These are phyloP conservation scores for Myotis planiceps DNA, from an alignment of 2,797 vertebrate genomes.

Conservation along the genomic window DNA sequence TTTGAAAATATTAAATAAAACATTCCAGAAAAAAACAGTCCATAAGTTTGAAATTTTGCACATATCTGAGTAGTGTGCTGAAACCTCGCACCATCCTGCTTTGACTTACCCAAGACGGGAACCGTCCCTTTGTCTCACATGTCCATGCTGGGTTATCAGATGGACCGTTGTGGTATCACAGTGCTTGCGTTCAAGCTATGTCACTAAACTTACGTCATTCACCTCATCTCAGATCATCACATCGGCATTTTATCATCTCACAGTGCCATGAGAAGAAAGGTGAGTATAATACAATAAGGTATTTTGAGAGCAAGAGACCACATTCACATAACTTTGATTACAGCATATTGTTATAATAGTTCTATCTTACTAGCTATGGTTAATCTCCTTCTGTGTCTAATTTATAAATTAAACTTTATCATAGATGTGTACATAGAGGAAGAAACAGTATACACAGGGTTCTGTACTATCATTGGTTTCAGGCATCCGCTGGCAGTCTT, in stretches of 20 bases:
- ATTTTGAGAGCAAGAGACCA: background rate
- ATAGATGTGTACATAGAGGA: background rate
- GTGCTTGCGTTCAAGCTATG: background rate
- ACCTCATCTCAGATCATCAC: background rate
- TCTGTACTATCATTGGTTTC: background rate
- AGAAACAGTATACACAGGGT: background rate
- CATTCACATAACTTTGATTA: background rate
- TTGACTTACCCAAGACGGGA: background rate
- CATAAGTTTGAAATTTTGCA: background rate
- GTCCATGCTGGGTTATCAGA: background rate
- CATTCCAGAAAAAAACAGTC: background rate
- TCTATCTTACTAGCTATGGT: background rate
- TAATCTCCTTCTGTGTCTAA: background rate
- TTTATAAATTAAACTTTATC: background rate
- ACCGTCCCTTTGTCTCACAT: background rate
- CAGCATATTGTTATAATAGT: background rate
- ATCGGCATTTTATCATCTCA: background rate
- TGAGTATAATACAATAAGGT: background rate
- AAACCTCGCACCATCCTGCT: background rate
- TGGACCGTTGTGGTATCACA: background rate
- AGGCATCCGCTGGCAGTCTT: background rate
- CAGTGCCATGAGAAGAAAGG: background rate
- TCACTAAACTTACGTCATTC: background rate
- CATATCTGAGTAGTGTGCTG: background rate
- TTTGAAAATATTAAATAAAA: background rate